phyloP scores from a whole-genome alignment of 2,888 invertebrate species.

The Odontomyia ornata region DNA sequence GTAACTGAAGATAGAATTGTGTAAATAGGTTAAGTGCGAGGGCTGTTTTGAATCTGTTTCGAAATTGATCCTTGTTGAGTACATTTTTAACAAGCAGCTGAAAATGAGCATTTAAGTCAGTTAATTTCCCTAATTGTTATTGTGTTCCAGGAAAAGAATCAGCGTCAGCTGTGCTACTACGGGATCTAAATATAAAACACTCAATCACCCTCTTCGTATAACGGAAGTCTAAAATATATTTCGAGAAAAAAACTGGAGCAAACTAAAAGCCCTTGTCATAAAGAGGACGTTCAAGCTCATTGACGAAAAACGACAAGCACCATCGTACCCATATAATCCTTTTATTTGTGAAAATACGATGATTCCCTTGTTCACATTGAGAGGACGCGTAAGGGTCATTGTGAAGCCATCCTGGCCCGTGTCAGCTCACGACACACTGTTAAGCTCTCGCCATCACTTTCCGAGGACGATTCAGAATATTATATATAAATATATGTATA shows the following conservation, averaged over 20 bases:
- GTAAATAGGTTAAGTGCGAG: too few species aligned
- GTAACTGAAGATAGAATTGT: too few species aligned
- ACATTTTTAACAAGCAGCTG: too few species aligned
- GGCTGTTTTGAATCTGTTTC: too few species aligned
- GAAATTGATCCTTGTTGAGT: too few species aligned
- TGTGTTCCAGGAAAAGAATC: too few species aligned
- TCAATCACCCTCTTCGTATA: too few species aligned
- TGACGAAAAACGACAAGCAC: not conserved
- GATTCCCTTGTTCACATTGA: not conserved
- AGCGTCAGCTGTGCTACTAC: too few species aligned
- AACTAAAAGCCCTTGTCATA: not conserved
- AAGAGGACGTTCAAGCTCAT: not conserved
- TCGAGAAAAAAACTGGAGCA: not conserved
- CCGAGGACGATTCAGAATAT: not conserved
- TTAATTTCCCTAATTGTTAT: too few species aligned
- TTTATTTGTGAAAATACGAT: not conserved
- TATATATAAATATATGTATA: not conserved
- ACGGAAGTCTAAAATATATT: too few species aligned
- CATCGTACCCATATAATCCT: not conserved
- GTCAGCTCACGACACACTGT: not conserved
- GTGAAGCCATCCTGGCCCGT: not conserved
- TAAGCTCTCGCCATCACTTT: not conserved
- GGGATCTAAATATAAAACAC: too few species aligned
- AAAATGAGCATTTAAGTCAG: too few species aligned
- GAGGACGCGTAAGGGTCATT: conserved; percentile 10